phyloP scores from a whole-genome alignment of 2,888 invertebrate species.

The Heliconius ethilla region DNA sequence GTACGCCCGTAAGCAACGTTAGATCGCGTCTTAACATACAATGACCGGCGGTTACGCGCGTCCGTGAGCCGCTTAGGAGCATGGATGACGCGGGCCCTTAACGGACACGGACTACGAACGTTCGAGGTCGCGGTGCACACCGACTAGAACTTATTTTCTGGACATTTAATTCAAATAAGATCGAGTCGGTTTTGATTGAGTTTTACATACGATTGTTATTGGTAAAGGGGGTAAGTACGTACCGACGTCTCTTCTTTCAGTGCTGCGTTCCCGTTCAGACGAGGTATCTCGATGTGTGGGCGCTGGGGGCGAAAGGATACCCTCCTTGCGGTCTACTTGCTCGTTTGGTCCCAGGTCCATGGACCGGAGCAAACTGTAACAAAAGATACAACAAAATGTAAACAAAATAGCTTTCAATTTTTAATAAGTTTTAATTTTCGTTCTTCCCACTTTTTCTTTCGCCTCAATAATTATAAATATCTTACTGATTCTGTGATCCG shows the following conservation, averaged over 20 bases:
- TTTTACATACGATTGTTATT: conserved; percentile 44
- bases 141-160: conserved; percentile 39
- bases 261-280: conserved; percentile 67
- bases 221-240: conserved; percentile 50
- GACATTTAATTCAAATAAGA: conserved; percentile 30
- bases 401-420: neutral
- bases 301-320: conserved; percentile 74
- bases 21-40: conserved; percentile 60
- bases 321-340: conserved; percentile 74
- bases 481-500: conserved; percentile 49
- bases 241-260: conserved; percentile 73
- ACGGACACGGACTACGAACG: conserved; percentile 63
- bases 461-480: conserved; percentile 36
- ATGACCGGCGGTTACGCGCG: conserved; percentile 63
- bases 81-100: conserved; percentile 59
- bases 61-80: conserved; percentile 72
- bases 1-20: conserved; percentile 65
- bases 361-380: conserved; percentile 88
- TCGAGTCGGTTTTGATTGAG: conserved; percentile 31
- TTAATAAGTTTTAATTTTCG: neutral
- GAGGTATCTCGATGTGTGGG: conserved; percentile 63
- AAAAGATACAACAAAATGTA: conserved; percentile 44
- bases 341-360: conserved; percentile 83
- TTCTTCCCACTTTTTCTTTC: neutral
- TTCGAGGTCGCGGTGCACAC: conserved; percentile 36